Conservation (phyloP, 2,888 invertebrate genomes). For the Hermodice carunculata region DNA sequence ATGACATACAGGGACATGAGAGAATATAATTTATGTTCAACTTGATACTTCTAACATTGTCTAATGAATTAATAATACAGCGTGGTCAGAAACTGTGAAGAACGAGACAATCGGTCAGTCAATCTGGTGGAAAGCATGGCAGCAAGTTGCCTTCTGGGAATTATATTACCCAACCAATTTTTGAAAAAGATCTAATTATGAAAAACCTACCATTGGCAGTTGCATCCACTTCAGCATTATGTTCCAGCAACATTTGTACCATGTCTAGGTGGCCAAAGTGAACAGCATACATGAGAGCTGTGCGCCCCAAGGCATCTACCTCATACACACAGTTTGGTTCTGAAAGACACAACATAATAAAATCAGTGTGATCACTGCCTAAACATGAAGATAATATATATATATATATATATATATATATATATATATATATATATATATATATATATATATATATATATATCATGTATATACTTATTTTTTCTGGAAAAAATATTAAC, state of each 20-base stretch:
- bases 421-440: constrained; percentile 6
- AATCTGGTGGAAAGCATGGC: no score
- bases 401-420: background rate
- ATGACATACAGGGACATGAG: no score
- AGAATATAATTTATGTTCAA: no score
- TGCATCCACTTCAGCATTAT: constrained; percentile 58
- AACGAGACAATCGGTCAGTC: no score
- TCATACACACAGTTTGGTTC: constrained; percentile 55
- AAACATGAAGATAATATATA: background rate
- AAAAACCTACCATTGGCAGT: constrained; percentile 60
- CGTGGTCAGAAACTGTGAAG: no score
- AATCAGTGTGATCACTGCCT: background rate
- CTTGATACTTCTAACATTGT: no score
- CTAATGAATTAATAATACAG: no score
- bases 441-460: constrained; percentile 8
- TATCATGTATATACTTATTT: constrained; percentile 4
- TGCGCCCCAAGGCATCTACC: constrained; percentile 62
- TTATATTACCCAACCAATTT: background rate
- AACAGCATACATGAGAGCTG: constrained; percentile 61
- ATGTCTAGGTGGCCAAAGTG: constrained; percentile 61
- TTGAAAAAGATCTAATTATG: background rate
- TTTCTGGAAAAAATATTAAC: no score
- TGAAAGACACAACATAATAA: constrained; percentile 34
- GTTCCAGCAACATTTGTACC: constrained; percentile 59
- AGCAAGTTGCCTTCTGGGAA: no score